Evolutionary conservation across 2,113 vertebrate genomes (phyloP), one percentile per base, ranked within the genome.

Genomic region (Mixornis gularis): DNA sequence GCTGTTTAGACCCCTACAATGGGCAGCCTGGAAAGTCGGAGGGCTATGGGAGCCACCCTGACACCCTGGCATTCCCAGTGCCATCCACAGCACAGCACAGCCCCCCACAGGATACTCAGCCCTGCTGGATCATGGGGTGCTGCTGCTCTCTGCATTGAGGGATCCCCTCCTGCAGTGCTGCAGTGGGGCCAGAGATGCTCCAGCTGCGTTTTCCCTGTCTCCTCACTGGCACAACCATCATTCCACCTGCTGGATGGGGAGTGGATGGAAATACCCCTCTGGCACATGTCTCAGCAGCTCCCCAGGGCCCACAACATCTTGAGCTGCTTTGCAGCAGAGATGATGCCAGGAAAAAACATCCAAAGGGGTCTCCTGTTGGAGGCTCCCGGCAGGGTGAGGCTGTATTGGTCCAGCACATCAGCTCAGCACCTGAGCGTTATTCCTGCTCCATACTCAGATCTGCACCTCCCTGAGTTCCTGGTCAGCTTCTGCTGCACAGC

Each of bases 41-140:
- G 76, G 29, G 43, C 44, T 59, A 11, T 29, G 58, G 66, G 26
- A 74, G 32, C 32, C 43, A 38, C 24, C 13, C 27, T 3, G 2
- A 29, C 43, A 38, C 24, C 13, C 27, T 3, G 2, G 32, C 1
- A 1, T 70, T 63, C 19, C 46, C 82, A 63, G 56, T 0, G 1
- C 51, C 34, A 49, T 11, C 51, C 4, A 1, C 0, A 5, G 38
- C 4, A 1, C 0, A 5, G 38, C 52, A 30, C 5, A 4, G 26
- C 6, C 6, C 34, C 27, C 21, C 38, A 25, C 48, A 49, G 59
- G 2, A 4, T 53, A 63, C 15, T 36, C 59, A 70, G 64, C 41
- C 52, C 56, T 41, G 48, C 52, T 30, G 4, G 29, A 18, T 25
- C 58, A 34, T 0, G 0, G 65, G 22, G 24, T 53, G 44, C 48